phyloP scores from a whole-genome alignment of 2,888 invertebrate genomes.

The Dasysyrphus tricinctus region DNA sequence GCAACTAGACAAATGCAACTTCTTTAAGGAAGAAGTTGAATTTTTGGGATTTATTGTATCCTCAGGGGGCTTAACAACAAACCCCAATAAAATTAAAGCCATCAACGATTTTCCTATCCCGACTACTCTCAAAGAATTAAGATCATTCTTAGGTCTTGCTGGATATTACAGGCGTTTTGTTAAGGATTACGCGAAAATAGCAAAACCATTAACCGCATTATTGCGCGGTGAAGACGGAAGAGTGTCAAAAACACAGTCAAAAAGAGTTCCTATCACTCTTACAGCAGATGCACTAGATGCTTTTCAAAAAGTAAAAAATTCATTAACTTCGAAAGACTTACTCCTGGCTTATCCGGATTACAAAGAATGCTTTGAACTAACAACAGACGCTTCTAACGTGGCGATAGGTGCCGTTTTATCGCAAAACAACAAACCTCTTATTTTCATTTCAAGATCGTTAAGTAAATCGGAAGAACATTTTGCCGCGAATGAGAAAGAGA shows the following conservation, averaged over 20 bases:
- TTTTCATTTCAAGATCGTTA: slow-evolving; percentile 20
- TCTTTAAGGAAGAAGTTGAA: slow-evolving; percentile 44
- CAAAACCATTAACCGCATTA: slow-evolving; percentile 32
- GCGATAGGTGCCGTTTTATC: slow-evolving; percentile 75
- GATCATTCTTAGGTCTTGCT: slow-evolving; percentile 29
- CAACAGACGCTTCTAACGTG: slow-evolving; percentile 78
- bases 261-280: not conserved
- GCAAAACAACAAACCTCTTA: not conserved
- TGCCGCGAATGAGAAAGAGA: not conserved
- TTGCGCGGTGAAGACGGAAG: slow-evolving; percentile 38
- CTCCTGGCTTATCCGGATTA: slow-evolving; percentile 41
- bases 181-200: slow-evolving; percentile 30
- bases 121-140: slow-evolving; percentile 22
- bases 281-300: slow-evolving; percentile 34
- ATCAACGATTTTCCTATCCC: slow-evolving; percentile 17
- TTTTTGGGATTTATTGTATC: slow-evolving; percentile 22
- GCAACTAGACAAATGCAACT: slow-evolving; percentile 43
- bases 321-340: slow-evolving; percentile 32
- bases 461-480: slow-evolving; percentile 21
- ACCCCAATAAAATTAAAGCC: slow-evolving; percentile 33
- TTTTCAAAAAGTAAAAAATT: slow-evolving; percentile 48
- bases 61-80: slow-evolving; percentile 24
- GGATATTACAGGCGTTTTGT: slow-evolving; percentile 47
- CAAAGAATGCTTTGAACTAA: slow-evolving; percentile 53
- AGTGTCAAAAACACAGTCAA: slow-evolving; percentile 31